phyloP scores from a whole-genome alignment of 2,113 vertebrate genomes.

The Lamprotornis superbus region DNA sequence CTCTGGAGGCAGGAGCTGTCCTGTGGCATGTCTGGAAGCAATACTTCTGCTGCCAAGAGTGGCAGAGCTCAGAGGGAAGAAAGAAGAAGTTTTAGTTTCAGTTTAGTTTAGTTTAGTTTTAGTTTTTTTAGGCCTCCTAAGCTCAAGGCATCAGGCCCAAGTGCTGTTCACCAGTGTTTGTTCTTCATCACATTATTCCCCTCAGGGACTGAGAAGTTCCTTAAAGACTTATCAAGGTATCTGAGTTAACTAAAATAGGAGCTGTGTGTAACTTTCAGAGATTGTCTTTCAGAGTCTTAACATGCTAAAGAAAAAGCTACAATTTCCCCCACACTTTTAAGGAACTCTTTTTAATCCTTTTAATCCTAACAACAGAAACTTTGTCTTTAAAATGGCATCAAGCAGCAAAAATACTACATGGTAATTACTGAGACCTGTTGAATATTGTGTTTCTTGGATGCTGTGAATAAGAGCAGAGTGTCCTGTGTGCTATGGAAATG shows the following conservation, averaged over 20 bases:
- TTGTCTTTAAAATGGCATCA: background rate
- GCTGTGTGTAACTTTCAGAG: background rate
- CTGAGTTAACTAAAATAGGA: background rate
- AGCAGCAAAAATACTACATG: background rate
- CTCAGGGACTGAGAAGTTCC: background rate
- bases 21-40: background rate
- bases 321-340: background rate
- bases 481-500: slow-evolving; percentile 13
- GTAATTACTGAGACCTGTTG: background rate
- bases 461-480: background rate
- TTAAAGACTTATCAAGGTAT: background rate
- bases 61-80: background rate
- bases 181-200: background rate
- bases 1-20: background rate
- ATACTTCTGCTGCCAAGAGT: background rate
- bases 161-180: background rate
- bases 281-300: background rate
- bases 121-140: background rate
- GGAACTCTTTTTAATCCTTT: background rate
- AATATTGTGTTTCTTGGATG: background rate
- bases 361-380: background rate
- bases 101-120: too few species aligned
- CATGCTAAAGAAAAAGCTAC: background rate
- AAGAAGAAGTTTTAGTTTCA: background rate
- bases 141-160: background rate